Evolutionary conservation across 2,888 invertebrate species (phyloP).

Genomic region (Brachyopa scutellaris): DNA sequence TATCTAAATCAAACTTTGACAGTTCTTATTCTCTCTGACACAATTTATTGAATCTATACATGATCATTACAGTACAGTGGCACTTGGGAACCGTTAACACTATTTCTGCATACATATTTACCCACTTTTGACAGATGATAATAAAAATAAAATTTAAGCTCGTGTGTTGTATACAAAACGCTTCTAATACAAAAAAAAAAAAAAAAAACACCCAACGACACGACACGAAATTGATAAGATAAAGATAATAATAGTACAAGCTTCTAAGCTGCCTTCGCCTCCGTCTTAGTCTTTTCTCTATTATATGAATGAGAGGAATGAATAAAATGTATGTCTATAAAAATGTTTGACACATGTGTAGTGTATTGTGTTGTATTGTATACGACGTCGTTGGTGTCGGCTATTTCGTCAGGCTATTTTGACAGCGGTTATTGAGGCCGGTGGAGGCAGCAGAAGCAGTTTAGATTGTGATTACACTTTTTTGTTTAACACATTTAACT

Average conservation of each 20-base stretch:
- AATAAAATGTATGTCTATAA: slow-evolving; percentile 27
- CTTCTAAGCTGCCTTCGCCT: slow-evolving; percentile 42
- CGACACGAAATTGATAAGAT: slow-evolving; percentile 67
- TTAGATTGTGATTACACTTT: slow-evolving; percentile 47
- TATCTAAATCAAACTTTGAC: too few relatives aligned
- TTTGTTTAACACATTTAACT: slow-evolving; percentile 15
- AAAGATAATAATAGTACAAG: slow-evolving; percentile 54
- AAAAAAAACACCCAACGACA: slow-evolving; percentile 7
- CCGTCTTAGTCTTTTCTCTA: too few relatives aligned
- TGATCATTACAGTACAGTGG: too few relatives aligned
- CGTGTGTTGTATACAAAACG: slow-evolving; percentile 26
- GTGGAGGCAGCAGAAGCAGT: slow-evolving; percentile 63
- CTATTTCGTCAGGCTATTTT: slow-evolving; percentile 35
- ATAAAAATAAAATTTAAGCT: slow-evolving; percentile 30
- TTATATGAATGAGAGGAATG: slow-evolving; percentile 51
- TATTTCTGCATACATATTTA: background rate
- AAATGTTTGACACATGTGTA: slow-evolving; percentile 39
- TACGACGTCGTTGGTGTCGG: background rate
- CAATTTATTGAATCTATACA: too few relatives aligned
- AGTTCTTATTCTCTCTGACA: too few relatives aligned
- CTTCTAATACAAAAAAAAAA: slow-evolving; percentile 17
- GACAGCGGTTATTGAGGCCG: slow-evolving; percentile 67
- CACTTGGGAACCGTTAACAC: too few relatives aligned
- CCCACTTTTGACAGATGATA: slow-evolving; percentile 51
- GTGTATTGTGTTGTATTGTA: background rate